Conservation (phyloP, 2,888 invertebrate species). For the Oligia fasciuncula region DNA sequence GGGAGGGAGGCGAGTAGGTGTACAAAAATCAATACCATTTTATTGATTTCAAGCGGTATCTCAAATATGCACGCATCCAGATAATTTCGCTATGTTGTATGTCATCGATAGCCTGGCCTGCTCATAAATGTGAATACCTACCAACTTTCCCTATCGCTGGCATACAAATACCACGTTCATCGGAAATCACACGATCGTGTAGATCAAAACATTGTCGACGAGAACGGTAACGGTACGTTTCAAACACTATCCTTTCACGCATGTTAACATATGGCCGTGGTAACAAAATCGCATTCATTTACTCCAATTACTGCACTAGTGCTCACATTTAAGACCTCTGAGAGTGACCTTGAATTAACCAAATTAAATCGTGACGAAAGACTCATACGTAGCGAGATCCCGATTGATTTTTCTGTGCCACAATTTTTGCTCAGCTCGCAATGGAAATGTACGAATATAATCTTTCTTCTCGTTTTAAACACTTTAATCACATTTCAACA, state of each 20-base stretch:
- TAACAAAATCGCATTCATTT: slow-evolving; percentile 77
- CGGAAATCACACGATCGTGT: slow-evolving; percentile 65
- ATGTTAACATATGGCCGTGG: slow-evolving; percentile 86
- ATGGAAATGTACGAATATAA: slow-evolving; percentile 55
- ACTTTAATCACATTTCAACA: slow-evolving; percentile 54
- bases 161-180: slow-evolving; percentile 67
- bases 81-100: slow-evolving; percentile 29
- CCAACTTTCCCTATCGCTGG: slow-evolving; percentile 70
- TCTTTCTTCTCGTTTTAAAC: slow-evolving; percentile 27
- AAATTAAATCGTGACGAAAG: slow-evolving; percentile 81
- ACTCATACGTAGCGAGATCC: slow-evolving; percentile 77
- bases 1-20: slow-evolving; percentile 54
- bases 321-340: slow-evolving; percentile 73
- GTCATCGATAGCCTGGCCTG: slow-evolving; percentile 35
- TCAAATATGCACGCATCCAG: slow-evolving; percentile 31
- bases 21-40: slow-evolving; percentile 64
- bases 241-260: slow-evolving; percentile 81
- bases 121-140: slow-evolving; percentile 51
- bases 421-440: slow-evolving; percentile 67
- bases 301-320: slow-evolving; percentile 74
- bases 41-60: slow-evolving; percentile 41
- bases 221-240: slow-evolving; percentile 81
- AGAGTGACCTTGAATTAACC: slow-evolving; percentile 79
- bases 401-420: slow-evolving; percentile 79
- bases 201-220: slow-evolving; percentile 71